These are phyloP conservation scores for Latrodectus elegans DNA, from an alignment of 2,888 invertebrate genomes.

Conservation along the genomic window DNA sequence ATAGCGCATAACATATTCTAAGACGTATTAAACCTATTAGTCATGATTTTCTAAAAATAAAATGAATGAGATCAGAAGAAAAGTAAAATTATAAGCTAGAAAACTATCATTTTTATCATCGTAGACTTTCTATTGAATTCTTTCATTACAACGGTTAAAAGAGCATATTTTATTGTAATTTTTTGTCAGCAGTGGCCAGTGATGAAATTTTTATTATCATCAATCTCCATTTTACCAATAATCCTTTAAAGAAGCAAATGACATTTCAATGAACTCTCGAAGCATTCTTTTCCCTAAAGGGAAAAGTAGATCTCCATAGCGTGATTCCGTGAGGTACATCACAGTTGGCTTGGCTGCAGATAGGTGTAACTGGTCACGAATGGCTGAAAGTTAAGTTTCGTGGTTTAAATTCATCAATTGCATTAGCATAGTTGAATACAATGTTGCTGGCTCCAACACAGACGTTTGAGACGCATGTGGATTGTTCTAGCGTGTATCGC, in stretches of 20 bases:
- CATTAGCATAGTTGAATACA: conserved; percentile 63
- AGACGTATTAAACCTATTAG: no score
- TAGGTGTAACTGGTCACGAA: conserved; percentile 64
- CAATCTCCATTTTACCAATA: conserved; percentile 52
- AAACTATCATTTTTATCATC: not conserved
- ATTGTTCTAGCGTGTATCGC: conserved; percentile 16
- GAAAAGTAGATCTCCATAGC: conserved; percentile 17
- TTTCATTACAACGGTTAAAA: conserved; percentile 33
- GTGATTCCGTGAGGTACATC: conserved; percentile 58
- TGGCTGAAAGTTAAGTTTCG: conserved; percentile 28
- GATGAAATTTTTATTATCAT: conserved; percentile 47
- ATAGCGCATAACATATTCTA: no score
- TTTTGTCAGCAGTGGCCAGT: conserved; percentile 32
- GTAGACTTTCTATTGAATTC: conserved; percentile 29
- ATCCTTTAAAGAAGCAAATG: conserved; percentile 28
- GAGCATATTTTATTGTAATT: conserved; percentile 12
- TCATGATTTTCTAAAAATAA: no score
- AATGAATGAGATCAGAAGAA: no score
- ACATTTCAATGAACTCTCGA: conserved; percentile 56
- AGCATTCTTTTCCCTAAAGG: not conserved
- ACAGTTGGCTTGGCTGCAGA: conserved; percentile 55
- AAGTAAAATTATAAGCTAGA: no score
- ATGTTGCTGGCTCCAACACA: conserved; percentile 35
- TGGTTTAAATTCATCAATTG: conserved; percentile 61
- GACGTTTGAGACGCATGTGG: conserved; percentile 17